phyloP scores from a whole-genome alignment of 2,797 vertebrate species.

The Poecilia picta region DNA sequence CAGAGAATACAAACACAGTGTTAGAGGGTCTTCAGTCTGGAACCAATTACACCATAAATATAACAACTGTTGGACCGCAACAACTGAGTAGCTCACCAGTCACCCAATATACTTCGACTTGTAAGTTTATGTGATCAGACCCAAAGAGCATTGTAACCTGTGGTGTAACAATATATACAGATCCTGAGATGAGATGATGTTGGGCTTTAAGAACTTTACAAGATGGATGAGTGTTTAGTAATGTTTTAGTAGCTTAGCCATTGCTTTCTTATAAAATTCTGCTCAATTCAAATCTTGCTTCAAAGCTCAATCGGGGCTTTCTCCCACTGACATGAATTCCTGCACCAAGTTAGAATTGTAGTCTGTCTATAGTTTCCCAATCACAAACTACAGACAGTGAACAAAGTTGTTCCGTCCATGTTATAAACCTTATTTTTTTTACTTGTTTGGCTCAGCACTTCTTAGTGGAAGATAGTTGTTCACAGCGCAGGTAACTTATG shows the following conservation, averaged over 20 bases:
- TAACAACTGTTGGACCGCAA: constrained; percentile 64
- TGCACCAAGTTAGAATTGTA: too few species aligned
- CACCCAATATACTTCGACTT: constrained; percentile 39
- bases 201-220: background rate
- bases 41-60: constrained; percentile 55
- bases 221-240: background rate
- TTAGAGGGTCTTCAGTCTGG: constrained; percentile 53
- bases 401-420: too few species aligned
- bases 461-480: too few species aligned
- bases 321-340: too few species aligned
- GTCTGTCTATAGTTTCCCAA: too few species aligned
- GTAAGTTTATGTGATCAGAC: constrained; percentile 30
- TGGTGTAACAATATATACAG: background rate
- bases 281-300: too few species aligned
- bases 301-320: too few species aligned
- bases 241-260: background rate
- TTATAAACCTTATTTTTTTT: too few species aligned
- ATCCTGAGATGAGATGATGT: background rate
- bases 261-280: too few species aligned
- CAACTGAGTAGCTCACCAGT: constrained; percentile 30
- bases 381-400: too few species aligned
- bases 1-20: background rate
- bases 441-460: too few species aligned
- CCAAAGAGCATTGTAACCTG: background rate
- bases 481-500: too few species aligned